Conservation (phyloP, 1,140 invertebrate genomes). For the Trinorchestia longiramus region DNA sequence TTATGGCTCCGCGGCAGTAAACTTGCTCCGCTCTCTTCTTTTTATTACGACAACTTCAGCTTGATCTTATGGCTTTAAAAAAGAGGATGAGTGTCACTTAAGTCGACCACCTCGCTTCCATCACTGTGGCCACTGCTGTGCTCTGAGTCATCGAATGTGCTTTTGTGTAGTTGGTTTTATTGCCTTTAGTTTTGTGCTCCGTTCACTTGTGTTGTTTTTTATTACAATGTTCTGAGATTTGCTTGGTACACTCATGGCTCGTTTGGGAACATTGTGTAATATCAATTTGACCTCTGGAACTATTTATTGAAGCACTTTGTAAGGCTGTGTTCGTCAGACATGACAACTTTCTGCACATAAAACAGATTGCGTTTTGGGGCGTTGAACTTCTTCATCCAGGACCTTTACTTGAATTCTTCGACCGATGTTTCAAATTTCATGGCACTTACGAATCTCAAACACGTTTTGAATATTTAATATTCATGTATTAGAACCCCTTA, state of each 20-base stretch:
- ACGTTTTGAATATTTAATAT: background rate
- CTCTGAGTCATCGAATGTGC: constrained; percentile 15
- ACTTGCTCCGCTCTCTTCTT: background rate
- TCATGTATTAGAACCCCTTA: too few relatives aligned
- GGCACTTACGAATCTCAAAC: background rate
- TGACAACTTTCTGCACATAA: background rate
- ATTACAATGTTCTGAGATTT: background rate
- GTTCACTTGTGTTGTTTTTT: background rate
- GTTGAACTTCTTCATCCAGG: background rate
- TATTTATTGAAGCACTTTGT: background rate
- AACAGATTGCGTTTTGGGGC: background rate
- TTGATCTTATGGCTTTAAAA: constrained; percentile 14
- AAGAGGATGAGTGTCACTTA: constrained; percentile 31
- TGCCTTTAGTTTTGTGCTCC: background rate
- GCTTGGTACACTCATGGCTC: background rate
- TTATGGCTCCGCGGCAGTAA: constrained; percentile 10
- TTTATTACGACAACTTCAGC: constrained; percentile 43
- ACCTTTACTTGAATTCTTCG: background rate
- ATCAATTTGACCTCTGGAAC: background rate
- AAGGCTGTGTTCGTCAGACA: background rate
- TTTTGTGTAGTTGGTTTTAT: background rate
- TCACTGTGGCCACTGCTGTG: background rate
- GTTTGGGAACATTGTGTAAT: background rate
- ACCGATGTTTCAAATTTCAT: background rate
- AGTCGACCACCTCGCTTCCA: background rate